Base-by-base conservation (phyloP, 1,140 invertebrate species). In the Meloidogyne chitwoodi region DNA sequence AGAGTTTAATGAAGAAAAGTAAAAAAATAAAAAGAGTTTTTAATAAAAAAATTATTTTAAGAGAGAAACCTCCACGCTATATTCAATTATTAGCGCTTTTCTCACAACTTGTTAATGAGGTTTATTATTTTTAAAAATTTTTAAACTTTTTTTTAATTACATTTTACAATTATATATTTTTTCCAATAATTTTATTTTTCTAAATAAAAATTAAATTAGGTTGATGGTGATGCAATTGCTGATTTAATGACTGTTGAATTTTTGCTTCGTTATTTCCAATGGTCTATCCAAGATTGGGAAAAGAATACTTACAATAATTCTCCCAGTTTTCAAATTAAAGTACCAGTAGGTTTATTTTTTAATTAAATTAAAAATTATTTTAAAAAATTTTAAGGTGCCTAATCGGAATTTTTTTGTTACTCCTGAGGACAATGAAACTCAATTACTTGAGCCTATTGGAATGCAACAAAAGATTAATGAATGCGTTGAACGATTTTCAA, bases 171-270 rank as follows among this genome's bases (percentile, higher is more conserved):
- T n/a, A n/a, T n/a, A n/a, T n/a, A n/a, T n/a, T n/a, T n/a, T n/a
- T n/a, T n/a, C n/a, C n/a, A n/a, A n/a, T n/a, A n/a, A n/a, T n/a
- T n/a, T n/a, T n/a, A n/a, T n/a, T n/a, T n/a, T n/a, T n/a, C n/a
- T n/a, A n/a, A n/a, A n/a, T n/a, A n/a, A n/a, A 0, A 24, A 16
- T 0, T 22, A 14, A 14, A 3, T 80, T 34, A 78, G 78, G 78
- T 78, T 22, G 94, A 98, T 2, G 96, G 96, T 0, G 96, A 99
- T 90, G 96, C 96, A 0, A 91, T 99, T 22, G 95, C 95, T 0
- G 95, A 98, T 87, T 91, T 99, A 90, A 89, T 99, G 27, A 86
- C 97, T 11, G 93, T 98, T 0, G 97, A 99, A 88, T 92, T 92
- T 0, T 92, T 98, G 66, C 89, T 99, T 4, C 91, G 92, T 81